A percentile compares a stretch with the other conserved stretches of the same genome.
Evolutionary conservation across 2,113 vertebrate species (phyloP).

Genomic region (Meleagris gallopavo): DNA sequence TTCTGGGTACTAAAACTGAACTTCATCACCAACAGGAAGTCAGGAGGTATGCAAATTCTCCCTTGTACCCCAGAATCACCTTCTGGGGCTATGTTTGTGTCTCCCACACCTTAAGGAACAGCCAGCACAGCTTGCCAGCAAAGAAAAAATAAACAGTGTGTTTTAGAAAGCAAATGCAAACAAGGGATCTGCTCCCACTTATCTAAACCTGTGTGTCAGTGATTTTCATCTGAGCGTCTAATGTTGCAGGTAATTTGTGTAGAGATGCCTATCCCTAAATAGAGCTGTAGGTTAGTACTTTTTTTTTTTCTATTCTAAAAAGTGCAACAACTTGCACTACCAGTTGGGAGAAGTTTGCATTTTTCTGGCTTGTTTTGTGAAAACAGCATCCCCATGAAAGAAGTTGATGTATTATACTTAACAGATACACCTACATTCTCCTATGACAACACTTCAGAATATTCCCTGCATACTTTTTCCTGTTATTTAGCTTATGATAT

Average conservation of each 20-base stretch:
- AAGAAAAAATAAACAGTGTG: background rate
- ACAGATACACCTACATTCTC: background rate
- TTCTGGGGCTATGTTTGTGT: background rate
- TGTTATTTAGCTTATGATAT: background rate
- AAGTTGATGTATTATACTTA: background rate
- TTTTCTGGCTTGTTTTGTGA: constrained; percentile 9
- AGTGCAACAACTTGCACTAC: background rate
- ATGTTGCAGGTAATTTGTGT: background rate
- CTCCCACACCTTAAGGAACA: background rate
- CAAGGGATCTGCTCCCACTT: background rate
- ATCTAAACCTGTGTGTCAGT: background rate
- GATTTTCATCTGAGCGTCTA: background rate
- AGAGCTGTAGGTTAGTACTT: background rate
- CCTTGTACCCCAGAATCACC: background rate
- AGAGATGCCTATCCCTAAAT: background rate
- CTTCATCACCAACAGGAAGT: background rate
- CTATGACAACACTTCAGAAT: background rate
- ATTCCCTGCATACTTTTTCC: background rate
- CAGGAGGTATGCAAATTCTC: background rate
- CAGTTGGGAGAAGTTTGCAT: background rate
- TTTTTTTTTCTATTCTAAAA: background rate
- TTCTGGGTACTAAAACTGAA: background rate
- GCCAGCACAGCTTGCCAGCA: background rate
- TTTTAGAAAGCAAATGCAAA: background rate
- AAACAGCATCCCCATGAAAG: background rate